Conservation (phyloP, 2,797 vertebrate genomes). For the Acanthurus leucopareius region DNA sequence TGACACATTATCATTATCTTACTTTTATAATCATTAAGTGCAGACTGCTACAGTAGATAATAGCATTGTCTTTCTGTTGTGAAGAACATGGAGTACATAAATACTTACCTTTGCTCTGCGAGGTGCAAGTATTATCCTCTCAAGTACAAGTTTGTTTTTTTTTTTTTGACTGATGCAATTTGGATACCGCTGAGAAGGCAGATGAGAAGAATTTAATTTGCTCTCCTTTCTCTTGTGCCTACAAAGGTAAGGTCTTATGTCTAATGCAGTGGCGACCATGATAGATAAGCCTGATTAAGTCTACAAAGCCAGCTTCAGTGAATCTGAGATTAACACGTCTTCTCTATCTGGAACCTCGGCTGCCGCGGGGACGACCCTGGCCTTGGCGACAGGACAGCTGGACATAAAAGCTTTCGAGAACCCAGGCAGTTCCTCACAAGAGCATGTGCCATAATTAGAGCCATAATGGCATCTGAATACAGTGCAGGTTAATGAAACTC, state of each 20-base stretch:
- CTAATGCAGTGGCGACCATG: slow-evolving; percentile 79
- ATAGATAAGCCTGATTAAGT: slow-evolving; percentile 80
- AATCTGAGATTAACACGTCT: slow-evolving; percentile 78
- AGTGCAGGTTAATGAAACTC: slow-evolving; percentile 87
- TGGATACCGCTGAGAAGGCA: slow-evolving; percentile 75
- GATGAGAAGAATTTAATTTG: slow-evolving; percentile 84
- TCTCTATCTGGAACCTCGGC: slow-evolving; percentile 60
- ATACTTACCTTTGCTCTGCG: slow-evolving; percentile 50
- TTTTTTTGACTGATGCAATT: slow-evolving; percentile 74
- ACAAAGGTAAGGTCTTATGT: slow-evolving; percentile 79
- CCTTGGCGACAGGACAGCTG: slow-evolving; percentile 77
- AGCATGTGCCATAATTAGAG: slow-evolving; percentile 88
- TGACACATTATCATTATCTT: slow-evolving; percentile 55
- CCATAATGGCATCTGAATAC: slow-evolving; percentile 87
- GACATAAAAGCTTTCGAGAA: slow-evolving; percentile 77
- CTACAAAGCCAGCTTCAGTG: slow-evolving; percentile 83
- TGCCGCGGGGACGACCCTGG: slow-evolving; percentile 72
- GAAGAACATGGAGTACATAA: slow-evolving; percentile 46
- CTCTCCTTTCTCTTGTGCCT: slow-evolving; percentile 75
- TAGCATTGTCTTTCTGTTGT: slow-evolving; percentile 33
- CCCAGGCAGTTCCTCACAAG: slow-evolving; percentile 77
- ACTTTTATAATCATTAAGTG: slow-evolving; percentile 60
- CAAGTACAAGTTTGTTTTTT: slow-evolving; percentile 39
- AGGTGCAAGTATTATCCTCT: slow-evolving; percentile 58
- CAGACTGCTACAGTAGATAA: slow-evolving; percentile 29